Percentiles rank a stretch among this genome's conserved stretches.
Conservation (phyloP, 1,140 invertebrate species). For the Pseudomyrmex pallidus region DNA sequence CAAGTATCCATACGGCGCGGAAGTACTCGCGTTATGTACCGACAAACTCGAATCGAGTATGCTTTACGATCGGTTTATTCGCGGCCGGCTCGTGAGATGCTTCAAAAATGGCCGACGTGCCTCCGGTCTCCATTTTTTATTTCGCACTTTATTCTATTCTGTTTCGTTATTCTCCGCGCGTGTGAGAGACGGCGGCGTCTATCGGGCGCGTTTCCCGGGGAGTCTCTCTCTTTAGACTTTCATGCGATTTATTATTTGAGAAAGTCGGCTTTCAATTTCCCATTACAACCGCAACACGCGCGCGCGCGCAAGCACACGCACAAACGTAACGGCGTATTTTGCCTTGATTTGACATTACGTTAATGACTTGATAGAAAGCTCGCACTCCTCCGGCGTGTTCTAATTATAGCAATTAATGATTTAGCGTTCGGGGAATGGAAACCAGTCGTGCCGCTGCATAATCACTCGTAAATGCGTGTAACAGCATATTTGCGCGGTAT, state of each 20-base stretch:
- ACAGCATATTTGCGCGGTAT: constrained; percentile 65
- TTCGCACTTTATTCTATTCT: constrained; percentile 48
- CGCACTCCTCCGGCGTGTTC: constrained; percentile 39
- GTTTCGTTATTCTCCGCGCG: constrained; percentile 63
- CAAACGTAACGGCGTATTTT: too few relatives aligned
- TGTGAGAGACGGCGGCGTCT: not conserved
- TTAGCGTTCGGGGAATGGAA: constrained; percentile 66
- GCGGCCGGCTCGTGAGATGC: constrained; percentile 50
- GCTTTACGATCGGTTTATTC: constrained; percentile 78
- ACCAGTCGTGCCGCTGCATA: constrained; percentile 66
- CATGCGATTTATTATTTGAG: not conserved
- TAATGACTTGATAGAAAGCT: constrained; percentile 37
- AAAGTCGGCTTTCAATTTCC: not conserved
- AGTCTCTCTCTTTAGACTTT: not conserved
- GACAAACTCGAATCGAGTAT: constrained; percentile 76
- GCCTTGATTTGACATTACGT: constrained; percentile 13
- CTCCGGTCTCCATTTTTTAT: constrained; percentile 38
- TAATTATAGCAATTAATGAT: constrained; percentile 55
- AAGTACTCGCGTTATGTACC: constrained; percentile 70
- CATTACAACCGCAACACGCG: too few relatives aligned
- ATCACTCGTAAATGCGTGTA: constrained; percentile 63
- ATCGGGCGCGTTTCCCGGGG: not conserved
- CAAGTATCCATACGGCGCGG: constrained; percentile 56
- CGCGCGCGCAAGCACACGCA: too few relatives aligned
- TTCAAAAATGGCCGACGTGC: constrained; percentile 49